Conservation (phyloP, 2,888 invertebrate species). For the Cephonodes hylas region DNA sequence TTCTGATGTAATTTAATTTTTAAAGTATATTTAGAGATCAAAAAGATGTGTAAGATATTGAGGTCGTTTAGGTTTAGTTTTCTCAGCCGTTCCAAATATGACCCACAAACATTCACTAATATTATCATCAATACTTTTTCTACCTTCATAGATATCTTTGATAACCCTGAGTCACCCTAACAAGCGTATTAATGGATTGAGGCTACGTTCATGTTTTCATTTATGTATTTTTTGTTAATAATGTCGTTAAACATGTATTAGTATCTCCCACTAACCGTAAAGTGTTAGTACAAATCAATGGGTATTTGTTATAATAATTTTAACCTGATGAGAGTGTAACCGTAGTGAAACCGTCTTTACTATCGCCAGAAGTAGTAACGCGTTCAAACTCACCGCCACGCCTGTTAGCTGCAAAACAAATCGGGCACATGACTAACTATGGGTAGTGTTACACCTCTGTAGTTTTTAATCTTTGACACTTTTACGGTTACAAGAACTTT, state of each 20-base stretch:
- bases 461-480: neutral
- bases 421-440: neutral
- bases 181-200: no score
- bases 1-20: no score
- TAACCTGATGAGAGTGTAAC: constrained; percentile 83
- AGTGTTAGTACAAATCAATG: neutral
- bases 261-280: neutral
- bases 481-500: no score
- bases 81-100: no score
- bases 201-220: no score
- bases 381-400: constrained; percentile 85
- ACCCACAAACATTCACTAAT: no score
- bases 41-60: no score
- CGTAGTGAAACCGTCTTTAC: constrained; percentile 85
- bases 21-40: no score
- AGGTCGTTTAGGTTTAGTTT: no score
- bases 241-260: neutral
- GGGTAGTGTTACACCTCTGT: neutral
- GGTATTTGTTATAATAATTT: neutral
- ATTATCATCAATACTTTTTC: no score
- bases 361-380: constrained; percentile 82
- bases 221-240: no score
- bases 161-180: neutral
- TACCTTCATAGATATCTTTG: neutral
- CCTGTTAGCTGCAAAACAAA: constrained; percentile 42